Evolutionary conservation across 2,113 vertebrate genomes (phyloP).

Genomic region (Australoheros scitulus): DNA sequence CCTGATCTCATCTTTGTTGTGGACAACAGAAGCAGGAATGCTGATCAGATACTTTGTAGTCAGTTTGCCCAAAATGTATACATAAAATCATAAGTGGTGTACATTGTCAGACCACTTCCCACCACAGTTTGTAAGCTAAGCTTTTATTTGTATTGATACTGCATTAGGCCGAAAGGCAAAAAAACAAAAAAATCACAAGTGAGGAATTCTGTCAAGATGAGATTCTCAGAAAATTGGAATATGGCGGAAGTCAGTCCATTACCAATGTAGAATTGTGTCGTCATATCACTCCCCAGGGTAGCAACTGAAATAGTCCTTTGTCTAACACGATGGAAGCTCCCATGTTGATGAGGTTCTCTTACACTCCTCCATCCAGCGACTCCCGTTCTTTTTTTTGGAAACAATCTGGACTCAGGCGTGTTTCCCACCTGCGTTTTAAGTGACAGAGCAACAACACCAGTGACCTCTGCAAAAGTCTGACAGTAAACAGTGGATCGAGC

Average conservation of each 20-base stretch:
- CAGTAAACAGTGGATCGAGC: neutral
- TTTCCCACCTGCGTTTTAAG: neutral
- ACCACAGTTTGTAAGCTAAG: no score
- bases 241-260: neutral
- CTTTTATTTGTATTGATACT: neutral
- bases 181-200: neutral
- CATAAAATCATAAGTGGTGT: neutral
- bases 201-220: neutral
- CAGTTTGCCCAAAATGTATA: neutral
- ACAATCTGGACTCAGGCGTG: neutral
- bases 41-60: neutral
- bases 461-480: neutral
- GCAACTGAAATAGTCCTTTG: neutral
- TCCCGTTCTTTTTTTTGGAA: neutral
- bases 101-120: neutral
- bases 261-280: neutral
- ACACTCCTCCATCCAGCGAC: neutral
- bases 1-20: no score
- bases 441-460: slow-evolving; percentile 3
- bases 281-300: neutral
- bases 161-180: neutral
- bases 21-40: neutral
- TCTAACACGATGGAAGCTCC: neutral
- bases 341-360: neutral
- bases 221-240: neutral